phyloP scores from a whole-genome alignment of 35 echinoderm and acorn worm species.

The Apostichopus japonicus region DNA sequence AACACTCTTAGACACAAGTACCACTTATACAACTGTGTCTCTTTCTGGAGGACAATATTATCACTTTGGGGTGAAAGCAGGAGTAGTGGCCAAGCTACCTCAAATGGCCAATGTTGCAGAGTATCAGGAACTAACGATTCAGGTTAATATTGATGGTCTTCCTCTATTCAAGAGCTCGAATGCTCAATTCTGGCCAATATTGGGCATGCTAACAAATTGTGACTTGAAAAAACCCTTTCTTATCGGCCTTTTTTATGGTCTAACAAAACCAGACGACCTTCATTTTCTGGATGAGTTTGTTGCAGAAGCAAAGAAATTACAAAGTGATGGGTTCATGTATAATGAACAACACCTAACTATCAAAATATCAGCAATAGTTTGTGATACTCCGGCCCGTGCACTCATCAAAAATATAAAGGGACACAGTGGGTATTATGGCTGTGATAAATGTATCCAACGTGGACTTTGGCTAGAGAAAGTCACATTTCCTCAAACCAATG shows the following conservation, averaged over 20 bases:
- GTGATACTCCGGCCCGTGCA: conserved; percentile 32
- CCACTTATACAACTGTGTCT: no score
- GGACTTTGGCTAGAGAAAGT: conserved; percentile 5
- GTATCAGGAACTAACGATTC: no score
- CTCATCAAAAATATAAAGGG: conserved; percentile 34
- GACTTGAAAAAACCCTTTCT: neutral
- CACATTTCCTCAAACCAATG: neutral
- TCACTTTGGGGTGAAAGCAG: no score
- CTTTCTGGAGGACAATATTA: no score
- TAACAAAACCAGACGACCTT: neutral
- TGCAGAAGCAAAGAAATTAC: neutral
- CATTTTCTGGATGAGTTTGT: conserved; percentile 31
- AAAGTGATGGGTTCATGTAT: conserved; percentile 27
- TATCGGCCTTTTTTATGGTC: neutral
- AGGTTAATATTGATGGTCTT: conserved; percentile 43
- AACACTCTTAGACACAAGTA: no score
- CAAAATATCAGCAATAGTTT: neutral
- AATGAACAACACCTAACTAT: neutral
- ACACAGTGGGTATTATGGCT: conserved; percentile 27
- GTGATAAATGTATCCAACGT: conserved; percentile 22
- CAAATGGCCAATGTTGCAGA: no score
- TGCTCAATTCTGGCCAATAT: conserved; percentile 30
- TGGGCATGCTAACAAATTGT: neutral
- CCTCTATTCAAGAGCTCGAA: conserved; percentile 58
- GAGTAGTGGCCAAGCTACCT: no score